A percentile compares a stretch with the other conserved stretches of the same genome.
phyloP scores from a whole-genome alignment of 2,888 invertebrate species.

The Taphrorychus bicolor region DNA sequence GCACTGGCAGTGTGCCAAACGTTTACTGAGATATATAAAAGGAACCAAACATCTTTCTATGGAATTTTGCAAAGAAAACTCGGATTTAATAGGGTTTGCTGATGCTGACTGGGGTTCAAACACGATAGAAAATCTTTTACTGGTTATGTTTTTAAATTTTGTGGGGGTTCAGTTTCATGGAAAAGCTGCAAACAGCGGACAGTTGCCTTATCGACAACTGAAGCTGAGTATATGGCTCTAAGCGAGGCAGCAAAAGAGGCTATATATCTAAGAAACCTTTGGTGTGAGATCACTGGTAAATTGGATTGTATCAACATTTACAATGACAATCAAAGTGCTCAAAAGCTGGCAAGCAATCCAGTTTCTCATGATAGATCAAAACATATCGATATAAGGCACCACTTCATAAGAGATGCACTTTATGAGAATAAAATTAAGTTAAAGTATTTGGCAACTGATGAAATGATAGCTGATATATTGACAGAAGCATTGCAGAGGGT shows the following conservation, averaged over 20 bases:
- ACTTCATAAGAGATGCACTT: conserved; percentile 37
- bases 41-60: conserved; percentile 3
- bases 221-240: too few species aligned
- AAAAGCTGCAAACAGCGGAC: conserved; percentile 48
- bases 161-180: conserved; percentile 45
- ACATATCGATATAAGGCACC: conserved; percentile 35
- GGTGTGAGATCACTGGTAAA: conserved; percentile 24
- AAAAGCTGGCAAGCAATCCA: conserved; percentile 33
- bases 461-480: conserved; percentile 39
- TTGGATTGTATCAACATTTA: conserved; percentile 14
- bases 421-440: conserved; percentile 15
- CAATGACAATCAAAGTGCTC: conserved; percentile 40
- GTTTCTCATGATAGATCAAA: conserved; percentile 29
- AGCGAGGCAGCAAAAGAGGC: conserved; percentile 45
- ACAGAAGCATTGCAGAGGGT: too few species aligned
- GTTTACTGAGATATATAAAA: conserved; percentile 15
- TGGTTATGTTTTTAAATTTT: conserved; percentile 45
- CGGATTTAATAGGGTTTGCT: conserved; percentile 8
- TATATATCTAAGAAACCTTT: conserved; percentile 35
- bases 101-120: conserved; percentile 32
- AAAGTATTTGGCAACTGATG: conserved; percentile 32
- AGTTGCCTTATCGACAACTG: conserved; percentile 48
- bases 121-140: conserved; percentile 49
- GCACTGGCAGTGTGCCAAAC: conserved; percentile 15
- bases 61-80: conserved; percentile 4